Base-by-base conservation (phyloP, 1,140 invertebrate species). In the Procambarus virginalis region DNA sequence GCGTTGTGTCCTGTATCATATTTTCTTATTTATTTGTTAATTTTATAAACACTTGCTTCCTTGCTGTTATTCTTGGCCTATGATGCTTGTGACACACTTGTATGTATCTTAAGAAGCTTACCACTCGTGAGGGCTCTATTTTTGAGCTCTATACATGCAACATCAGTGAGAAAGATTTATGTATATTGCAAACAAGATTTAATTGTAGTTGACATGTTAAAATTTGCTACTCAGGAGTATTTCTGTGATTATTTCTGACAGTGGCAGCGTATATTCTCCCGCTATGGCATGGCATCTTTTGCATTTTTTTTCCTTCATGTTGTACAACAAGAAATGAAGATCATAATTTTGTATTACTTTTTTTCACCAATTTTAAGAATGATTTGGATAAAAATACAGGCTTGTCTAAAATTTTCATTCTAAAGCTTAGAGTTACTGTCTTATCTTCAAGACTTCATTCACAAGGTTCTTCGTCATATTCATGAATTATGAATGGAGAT, bases 1-100 rank as follows among this genome's bases (percentile, higher is more conserved):
- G 76, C 17, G 76, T 77, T 49, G 76, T 78, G 76, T 78, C 76
- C 70, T 89, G 87, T 89, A 89, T 70, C 78, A 88, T 89, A 89
- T 89, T 89, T 89, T 89, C 87, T 84, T 89, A 89, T 89, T 89
- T 89, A 89, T 89, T 89, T 89, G 87, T 89, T 89, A 89, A 79
- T 89, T 89, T 89, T 89, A 79, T 89, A 89, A 55, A 84, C 87
- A 78, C 55, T 78, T 77, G 81, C 87, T 89, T 84, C 87, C 70
- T 84, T 70, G 87, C 87, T 84, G 75, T 89, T 83, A 64, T 64
- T 70, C n/a, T 34, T 46, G 78, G 76, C 60, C 77, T 79, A 70
- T 76, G 46, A 51, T 82, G 80, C 22, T 60, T 82, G 80, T 82
- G 80, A 68, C 34, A 10, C 60, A n/a, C 20, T 17, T 82, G 80